Conservation (phyloP, 2,797 vertebrate species). For the Platalea minor region DNA sequence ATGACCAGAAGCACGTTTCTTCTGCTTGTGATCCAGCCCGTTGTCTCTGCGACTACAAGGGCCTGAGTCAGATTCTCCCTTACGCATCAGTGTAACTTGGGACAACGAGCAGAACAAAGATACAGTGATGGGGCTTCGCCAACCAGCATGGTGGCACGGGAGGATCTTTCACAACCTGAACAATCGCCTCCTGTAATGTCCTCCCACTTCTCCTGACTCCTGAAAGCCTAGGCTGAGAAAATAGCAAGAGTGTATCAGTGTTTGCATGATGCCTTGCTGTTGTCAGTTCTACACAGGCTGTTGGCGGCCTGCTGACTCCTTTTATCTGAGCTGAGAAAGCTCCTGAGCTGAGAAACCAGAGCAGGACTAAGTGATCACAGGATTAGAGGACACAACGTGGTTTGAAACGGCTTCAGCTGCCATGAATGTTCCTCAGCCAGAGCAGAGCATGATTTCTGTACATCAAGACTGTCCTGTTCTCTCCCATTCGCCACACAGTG, state of each 20-base stretch:
- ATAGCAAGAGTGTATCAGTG: rapidly evolving
- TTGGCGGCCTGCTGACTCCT: background rate
- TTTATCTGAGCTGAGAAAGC: background rate
- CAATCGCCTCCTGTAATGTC: background rate
- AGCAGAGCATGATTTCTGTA: rapidly evolving
- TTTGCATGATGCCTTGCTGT: background rate
- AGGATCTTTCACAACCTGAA: background rate
- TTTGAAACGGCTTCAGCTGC: background rate
- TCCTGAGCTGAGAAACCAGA: background rate
- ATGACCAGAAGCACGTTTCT: background rate
- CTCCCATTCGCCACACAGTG: background rate
- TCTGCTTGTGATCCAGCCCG: background rate
- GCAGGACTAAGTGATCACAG: background rate
- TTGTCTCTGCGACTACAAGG: background rate
- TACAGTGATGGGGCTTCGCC: background rate
- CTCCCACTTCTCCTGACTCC: background rate
- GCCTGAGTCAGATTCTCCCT: background rate
- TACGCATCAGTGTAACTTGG: background rate
- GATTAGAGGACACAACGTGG: background rate
- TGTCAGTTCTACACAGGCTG: background rate
- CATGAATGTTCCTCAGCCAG: background rate
- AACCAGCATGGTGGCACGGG: background rate
- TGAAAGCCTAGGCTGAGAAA: background rate
- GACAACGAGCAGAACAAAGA: background rate
- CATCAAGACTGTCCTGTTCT: background rate